Base-by-base conservation (phyloP, 2,888 invertebrate species). In the Meloe dianella region DNA sequence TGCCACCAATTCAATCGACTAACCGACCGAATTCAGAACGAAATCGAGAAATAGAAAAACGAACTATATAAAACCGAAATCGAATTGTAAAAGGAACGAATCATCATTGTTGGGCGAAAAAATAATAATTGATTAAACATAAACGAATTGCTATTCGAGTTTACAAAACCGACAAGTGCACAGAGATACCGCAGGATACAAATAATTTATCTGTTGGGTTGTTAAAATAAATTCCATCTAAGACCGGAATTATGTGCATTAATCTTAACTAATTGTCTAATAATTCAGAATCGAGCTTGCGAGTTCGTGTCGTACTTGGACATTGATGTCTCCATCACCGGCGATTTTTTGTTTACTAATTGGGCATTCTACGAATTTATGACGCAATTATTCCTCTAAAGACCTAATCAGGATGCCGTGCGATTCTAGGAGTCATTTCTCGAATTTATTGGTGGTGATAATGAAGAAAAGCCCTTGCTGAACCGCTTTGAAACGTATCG, bases 241-340 rank as follows among this genome's bases (percentile, higher is more conserved):
- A 77, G 79, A 75, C 77, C 74, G 76, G 74, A 78, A 79, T 80
- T 79, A 79, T 77, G 78, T 74, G 78, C 80, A 81, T 81, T 80
- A 78, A 80, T 80, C 79, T 77, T 72, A 71, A 71, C 77, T 81
- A 81, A 81, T 81, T 80, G 80, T 79, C 78, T 77, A 79, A 80
- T 81, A 81, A 80, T 79, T 81, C 78, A 79, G 78, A 74, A 74
- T 74, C 71, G 76, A 75, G 74, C 54, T 77, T 73, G 74, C 73
- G 71, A 76, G 77, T 77, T 80, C 80, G 80, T 80, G 80, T 77
- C 75, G 73, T 74, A 69, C 65, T 66, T 66, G 70, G 78, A 77
- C 79, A 73, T 79, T 80, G 80, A 79, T 79, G 80, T 80, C 80
- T 80, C 79, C 80, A 80, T 80, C 75, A 68, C 14, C 14, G 27